A percentile compares a stretch with the other conserved stretches of the same genome.
These are phyloP conservation scores for Ichneumoninae sp. DNA, from an alignment of 2,888 invertebrate genomes.

Conservation along the genomic window DNA sequence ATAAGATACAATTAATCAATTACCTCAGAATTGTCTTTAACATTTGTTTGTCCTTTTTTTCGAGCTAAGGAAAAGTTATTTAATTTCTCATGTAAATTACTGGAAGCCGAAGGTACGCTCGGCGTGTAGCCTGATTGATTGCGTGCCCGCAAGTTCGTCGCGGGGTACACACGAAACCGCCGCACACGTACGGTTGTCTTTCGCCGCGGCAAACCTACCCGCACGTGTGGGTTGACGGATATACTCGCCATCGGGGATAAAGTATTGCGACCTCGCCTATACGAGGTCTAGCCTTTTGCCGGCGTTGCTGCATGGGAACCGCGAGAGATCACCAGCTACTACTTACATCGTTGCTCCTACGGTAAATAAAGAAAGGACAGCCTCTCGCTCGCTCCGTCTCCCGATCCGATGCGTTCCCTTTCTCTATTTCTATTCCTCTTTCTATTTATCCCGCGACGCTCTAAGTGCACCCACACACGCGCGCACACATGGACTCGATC, in stretches of 20 bases:
- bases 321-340: constrained; percentile 28
- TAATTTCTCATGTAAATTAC: constrained; percentile 15
- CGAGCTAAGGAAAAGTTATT: not conserved
- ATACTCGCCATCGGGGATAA: constrained; percentile 49
- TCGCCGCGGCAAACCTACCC: constrained; percentile 7
- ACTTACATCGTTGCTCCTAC: constrained; percentile 27
- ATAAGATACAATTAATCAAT: constrained; percentile 22
- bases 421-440: constrained; percentile 48
- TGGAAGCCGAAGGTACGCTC: not conserved
- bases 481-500: not conserved
- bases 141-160: constrained; percentile 8
- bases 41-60: not conserved
- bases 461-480: constrained; percentile 15
- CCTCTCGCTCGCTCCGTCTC: not conserved
- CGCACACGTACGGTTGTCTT: constrained; percentile 2
- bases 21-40: not conserved
- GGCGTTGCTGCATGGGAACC: constrained; percentile 48
- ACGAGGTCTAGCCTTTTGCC: constrained; percentile 44
- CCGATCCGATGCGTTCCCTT: constrained; percentile 52
- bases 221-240: constrained; percentile 61
- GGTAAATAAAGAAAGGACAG: constrained; percentile 51
- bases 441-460: constrained; percentile 38
- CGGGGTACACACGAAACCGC: constrained; percentile 1
- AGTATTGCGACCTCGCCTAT: constrained; percentile 54
- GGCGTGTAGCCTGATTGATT: constrained; percentile 6